Evolutionary conservation across 37 sponge, comb jelly and placozoan genomes (phyloP), one percentile per base, ranked within the genome.

Genomic region (Cladorhizidae sp.): DNA sequence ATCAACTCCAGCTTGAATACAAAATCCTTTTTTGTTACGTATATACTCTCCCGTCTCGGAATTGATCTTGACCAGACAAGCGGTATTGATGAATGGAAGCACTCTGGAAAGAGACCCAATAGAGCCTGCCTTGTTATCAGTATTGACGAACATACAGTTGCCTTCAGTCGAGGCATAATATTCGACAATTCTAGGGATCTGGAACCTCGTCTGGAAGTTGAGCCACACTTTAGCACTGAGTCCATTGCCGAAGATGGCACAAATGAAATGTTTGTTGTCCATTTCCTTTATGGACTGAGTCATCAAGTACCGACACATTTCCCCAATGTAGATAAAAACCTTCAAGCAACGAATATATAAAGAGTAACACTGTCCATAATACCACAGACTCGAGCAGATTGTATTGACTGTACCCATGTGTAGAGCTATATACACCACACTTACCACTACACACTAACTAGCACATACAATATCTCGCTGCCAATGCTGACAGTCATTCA

Each of bases 81-180:
- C 71, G 29, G 61, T 76, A n/a, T 78, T 67, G 57, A 64, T 28
- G n/a, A 40, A 35, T 2, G 91, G 79, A 2, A 86, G 17, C 21
- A 89, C n/a, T 9, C 81, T 72, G 0, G 84, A 65, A 0, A 82
- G 11, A 37, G 22, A 62, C 37, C 94, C 94, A 73, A 57, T 41
- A 57, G 90, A 45, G 0, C 94, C 94, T 7, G 62, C 75, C 45
- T 82, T 85, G 59, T 87, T 81, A 20, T 32, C 40, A 2, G 41
- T 21, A 59, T 93, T 93, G 0, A 77, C 36, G 1, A 64, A 12
- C 29, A 40, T 40, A 20, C 75, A 68, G 70, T 91, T 94, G 23
- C 94, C 94, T 77, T 96, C 97, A 21, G 97, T 96, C 23, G 97
- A 76, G 0, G 89, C 97, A 76, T 96, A 96, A 74, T 91, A 93